These are phyloP conservation scores for Neopelma chrysocephalum DNA, from an alignment of 2,797 vertebrate species.

Conservation along the genomic window DNA sequence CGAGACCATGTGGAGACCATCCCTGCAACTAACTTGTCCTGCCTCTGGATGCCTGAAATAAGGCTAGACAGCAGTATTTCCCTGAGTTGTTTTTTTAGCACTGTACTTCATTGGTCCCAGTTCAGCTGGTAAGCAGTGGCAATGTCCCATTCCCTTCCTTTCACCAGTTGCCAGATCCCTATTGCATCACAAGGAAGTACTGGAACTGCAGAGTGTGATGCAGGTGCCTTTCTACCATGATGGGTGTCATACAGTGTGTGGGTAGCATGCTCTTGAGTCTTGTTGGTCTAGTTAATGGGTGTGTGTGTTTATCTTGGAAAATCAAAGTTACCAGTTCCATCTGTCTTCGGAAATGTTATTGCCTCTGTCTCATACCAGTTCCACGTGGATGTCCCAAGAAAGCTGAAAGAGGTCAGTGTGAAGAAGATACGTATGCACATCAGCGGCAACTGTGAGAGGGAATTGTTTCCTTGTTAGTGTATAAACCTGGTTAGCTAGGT, in stretches of 20 bases:
- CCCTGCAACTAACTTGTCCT: neutral
- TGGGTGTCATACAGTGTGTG: neutral
- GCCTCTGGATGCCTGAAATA: neutral
- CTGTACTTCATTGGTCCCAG: neutral
- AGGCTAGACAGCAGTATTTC: neutral
- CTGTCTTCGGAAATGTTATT: neutral
- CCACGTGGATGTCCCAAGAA: neutral
- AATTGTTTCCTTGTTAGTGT: neutral
- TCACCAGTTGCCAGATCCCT: neutral
- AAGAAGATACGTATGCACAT: neutral
- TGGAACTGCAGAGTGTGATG: neutral
- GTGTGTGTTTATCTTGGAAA: slow-evolving; percentile 30
- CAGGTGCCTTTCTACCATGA: neutral
- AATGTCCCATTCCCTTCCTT: neutral
- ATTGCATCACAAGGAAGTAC: slow-evolving; percentile 25
- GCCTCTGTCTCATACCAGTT: neutral
- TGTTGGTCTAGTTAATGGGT: slow-evolving; percentile 41
- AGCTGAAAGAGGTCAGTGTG: neutral
- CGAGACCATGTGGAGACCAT: neutral
- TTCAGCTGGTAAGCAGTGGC: neutral
- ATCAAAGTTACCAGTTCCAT: neutral
- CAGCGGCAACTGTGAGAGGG: neutral
- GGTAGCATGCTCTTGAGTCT: neutral
- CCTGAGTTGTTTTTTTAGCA: neutral
- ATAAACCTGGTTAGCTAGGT: neutral